These are phyloP conservation scores for Heliconius himera DNA, from an alignment of 1,140 invertebrate species.

Conservation along the genomic window DNA sequence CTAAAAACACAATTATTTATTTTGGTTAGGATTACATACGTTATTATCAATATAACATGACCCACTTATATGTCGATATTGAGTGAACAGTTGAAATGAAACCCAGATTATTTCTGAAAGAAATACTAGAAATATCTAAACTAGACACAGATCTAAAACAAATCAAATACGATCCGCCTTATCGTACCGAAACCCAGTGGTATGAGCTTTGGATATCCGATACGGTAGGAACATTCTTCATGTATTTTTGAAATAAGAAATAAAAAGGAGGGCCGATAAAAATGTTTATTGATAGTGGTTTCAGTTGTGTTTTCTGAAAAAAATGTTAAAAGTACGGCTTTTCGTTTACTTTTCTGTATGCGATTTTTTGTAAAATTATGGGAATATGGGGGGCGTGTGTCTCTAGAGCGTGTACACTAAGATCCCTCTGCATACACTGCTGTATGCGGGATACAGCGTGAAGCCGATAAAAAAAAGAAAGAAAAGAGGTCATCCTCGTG, in stretches of 20 bases:
- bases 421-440: too few species aligned
- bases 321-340: background rate
- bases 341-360: background rate
- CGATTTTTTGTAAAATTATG: too few species aligned
- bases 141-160: background rate
- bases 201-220: constrained; percentile 4
- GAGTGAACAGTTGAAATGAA: background rate
- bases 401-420: too few species aligned
- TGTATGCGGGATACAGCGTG: too few species aligned
- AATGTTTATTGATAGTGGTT: background rate
- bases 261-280: background rate
- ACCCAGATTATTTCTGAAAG: background rate
- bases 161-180: constrained; percentile 8
- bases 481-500: too few species aligned
- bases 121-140: background rate
- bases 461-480: too few species aligned
- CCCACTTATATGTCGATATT: too few species aligned
- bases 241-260: constrained; percentile 10
- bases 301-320: background rate
- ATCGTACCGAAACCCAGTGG: background rate
- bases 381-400: too few species aligned
- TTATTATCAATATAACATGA: too few species aligned
- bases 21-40: too few species aligned
- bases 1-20: too few species aligned
- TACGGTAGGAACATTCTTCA: background rate